These are phyloP conservation scores for Tribolium madens DNA, from an alignment of 1,140 invertebrate genomes.

Conservation along the genomic window DNA sequence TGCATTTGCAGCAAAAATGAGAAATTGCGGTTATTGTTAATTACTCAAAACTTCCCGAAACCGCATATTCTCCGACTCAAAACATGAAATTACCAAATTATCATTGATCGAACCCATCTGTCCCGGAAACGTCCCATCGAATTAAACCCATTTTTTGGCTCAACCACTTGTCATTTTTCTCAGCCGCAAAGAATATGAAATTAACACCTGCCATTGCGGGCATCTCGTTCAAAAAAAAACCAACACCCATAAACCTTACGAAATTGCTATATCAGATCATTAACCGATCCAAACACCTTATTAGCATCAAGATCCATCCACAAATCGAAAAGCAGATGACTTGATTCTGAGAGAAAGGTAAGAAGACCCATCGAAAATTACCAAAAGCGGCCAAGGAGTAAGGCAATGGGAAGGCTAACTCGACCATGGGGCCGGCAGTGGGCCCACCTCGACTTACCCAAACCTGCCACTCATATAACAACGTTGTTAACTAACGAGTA, in stretches of 20 bases:
- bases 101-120: neutral
- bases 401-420: conserved; percentile 1
- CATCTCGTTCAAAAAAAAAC: conserved; percentile 28
- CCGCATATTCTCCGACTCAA: no score
- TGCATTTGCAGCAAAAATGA: no score
- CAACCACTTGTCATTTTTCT: neutral
- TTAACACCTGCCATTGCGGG: conserved; percentile 16
- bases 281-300: conserved; percentile 54
- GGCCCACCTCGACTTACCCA: conserved; percentile 15
- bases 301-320: conserved; percentile 56
- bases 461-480: conserved; percentile 53
- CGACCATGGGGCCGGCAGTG: neutral
- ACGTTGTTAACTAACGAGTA: conserved; percentile 61
- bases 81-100: no score
- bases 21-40: no score
- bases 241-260: conserved; percentile 38
- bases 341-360: conserved; percentile 56
- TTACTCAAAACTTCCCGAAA: no score
- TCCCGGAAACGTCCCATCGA: conserved; percentile 3
- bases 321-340: conserved; percentile 58
- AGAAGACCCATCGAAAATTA: conserved; percentile 10
- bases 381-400: conserved; percentile 43
- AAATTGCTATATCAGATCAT: conserved; percentile 46
- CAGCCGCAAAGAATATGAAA: conserved; percentile 5
- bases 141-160: conserved; percentile 9